These are phyloP conservation scores for Mesochorus sp. DNA, from an alignment of 2,888 invertebrate genomes.

Conservation along the genomic window DNA sequence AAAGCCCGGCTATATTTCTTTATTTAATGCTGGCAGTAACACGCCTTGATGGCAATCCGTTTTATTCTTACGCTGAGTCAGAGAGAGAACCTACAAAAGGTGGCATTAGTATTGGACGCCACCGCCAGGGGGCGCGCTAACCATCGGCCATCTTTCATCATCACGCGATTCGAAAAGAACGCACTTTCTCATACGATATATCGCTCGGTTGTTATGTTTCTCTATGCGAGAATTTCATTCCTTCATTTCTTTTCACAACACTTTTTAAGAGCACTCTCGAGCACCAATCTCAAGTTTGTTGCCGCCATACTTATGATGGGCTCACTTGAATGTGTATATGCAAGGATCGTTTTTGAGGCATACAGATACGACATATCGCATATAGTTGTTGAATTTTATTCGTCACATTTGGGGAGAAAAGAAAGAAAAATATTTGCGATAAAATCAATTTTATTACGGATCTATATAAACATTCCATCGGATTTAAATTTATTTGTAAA, in stretches of 20 bases:
- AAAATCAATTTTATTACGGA: no score
- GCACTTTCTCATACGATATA: not conserved
- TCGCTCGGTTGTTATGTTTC: conserved; percentile 24
- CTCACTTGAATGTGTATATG: conserved; percentile 4
- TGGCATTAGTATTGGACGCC: conserved; percentile 35
- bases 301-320: conserved; percentile 19
- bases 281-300: conserved; percentile 30
- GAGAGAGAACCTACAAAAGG: conserved; percentile 63
- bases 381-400: no score
- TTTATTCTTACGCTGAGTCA: conserved; percentile 79
- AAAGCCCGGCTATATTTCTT: conserved; percentile 79
- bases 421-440: no score
- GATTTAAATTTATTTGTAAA: no score
- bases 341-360: not conserved
- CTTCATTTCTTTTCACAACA: not conserved
- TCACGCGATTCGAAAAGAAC: conserved; percentile 3
- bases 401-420: no score
- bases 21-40: conserved; percentile 78
- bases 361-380: no score
- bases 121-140: conserved; percentile 20
- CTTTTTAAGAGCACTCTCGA: conserved; percentile 19
- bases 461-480: no score
- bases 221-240: conserved; percentile 29
- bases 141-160: conserved; percentile 9
- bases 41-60: conserved; percentile 77